Conservation (phyloP, 1,140 invertebrate genomes). For the Popillia japonica region DNA sequence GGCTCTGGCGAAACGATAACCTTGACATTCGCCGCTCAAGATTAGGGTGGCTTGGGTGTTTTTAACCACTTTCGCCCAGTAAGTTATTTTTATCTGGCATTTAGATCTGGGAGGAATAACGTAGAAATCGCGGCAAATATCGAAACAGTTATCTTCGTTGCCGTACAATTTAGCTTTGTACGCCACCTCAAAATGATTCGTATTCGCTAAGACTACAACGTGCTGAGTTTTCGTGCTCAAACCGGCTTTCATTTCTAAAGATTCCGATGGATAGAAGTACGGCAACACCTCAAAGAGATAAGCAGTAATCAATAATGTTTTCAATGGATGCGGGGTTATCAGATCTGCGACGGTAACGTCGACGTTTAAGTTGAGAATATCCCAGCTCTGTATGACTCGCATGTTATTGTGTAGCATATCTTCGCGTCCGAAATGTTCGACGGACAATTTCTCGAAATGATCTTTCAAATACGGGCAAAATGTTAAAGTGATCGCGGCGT, state of each 20-base stretch:
- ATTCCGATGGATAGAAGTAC: slow-evolving; percentile 52
- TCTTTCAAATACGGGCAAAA: slow-evolving; percentile 60
- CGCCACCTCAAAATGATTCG: slow-evolving; percentile 43
- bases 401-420: slow-evolving; percentile 61
- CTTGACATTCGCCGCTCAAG: slow-evolving; percentile 55
- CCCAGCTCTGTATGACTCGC: slow-evolving; percentile 58
- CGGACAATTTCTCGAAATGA: slow-evolving; percentile 56
- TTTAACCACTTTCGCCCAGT: slow-evolving; percentile 45
- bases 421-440: slow-evolving; percentile 48
- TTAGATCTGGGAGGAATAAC: slow-evolving; percentile 43
- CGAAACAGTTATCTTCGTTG: slow-evolving; percentile 51
- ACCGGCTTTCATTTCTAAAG: slow-evolving; percentile 49
- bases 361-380: slow-evolving; percentile 58
- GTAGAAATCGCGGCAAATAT: slow-evolving; percentile 39
- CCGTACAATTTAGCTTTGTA: slow-evolving; percentile 49
- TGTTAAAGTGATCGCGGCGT: slow-evolving; percentile 57
- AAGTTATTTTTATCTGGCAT: slow-evolving; percentile 47
- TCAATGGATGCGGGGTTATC: slow-evolving; percentile 54
- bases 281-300: slow-evolving; percentile 59
- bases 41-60: slow-evolving; percentile 51
- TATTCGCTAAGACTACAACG: slow-evolving; percentile 46
- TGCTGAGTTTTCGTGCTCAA: slow-evolving; percentile 44
- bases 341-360: slow-evolving; percentile 57
- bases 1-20: slow-evolving; percentile 52
- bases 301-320: slow-evolving; percentile 58